Percentiles rank a stretch among this genome's conserved stretches.
phyloP scores from a whole-genome alignment of 1,140 invertebrate genomes.

The Probaryconus sp. region DNA sequence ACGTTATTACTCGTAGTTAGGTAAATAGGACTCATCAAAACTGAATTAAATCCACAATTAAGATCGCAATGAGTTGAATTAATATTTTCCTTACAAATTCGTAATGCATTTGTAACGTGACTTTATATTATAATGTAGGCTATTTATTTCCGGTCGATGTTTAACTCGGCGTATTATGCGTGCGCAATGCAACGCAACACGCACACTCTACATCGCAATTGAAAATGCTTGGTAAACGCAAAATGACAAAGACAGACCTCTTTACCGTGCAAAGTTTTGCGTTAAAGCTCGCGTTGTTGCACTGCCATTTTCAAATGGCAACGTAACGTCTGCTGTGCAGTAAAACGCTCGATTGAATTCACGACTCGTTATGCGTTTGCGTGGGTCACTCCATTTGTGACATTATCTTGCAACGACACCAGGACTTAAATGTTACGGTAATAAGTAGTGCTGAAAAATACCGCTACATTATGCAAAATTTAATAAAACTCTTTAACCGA shows the following conservation, averaged over 20 bases:
- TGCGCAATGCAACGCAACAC: constrained; percentile 8
- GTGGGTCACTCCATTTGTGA: constrained; percentile 24
- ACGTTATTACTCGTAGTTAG: no score
- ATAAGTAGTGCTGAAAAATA: no score
- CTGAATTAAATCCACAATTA: constrained; percentile 24
- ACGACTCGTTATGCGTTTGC: constrained; percentile 7
- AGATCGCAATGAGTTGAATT: constrained; percentile 30
- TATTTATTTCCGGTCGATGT: constrained; percentile 50
- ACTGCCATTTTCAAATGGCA: constrained; percentile 32
- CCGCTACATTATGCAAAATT: no score
- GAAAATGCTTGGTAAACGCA: constrained; percentile 26
- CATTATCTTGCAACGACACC: constrained; percentile 7
- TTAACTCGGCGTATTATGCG: constrained; percentile 39
- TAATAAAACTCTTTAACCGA: no score
- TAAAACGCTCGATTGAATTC: constrained; percentile 31
- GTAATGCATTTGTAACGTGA: constrained; percentile 43
- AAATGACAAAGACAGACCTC: constrained; percentile 41
- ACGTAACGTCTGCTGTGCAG: not conserved
- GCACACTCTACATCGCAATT: constrained; percentile 12
- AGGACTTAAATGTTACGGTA: not conserved
- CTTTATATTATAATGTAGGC: constrained; percentile 45
- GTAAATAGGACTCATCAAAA: constrained; percentile 24
- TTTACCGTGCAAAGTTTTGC: constrained; percentile 29
- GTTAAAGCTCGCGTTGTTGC: constrained; percentile 11
- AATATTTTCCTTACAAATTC: constrained; percentile 37